Evolutionary conservation across 2,797 vertebrate genomes (phyloP).

Genomic region (Odontamblyopus rebecca): DNA sequence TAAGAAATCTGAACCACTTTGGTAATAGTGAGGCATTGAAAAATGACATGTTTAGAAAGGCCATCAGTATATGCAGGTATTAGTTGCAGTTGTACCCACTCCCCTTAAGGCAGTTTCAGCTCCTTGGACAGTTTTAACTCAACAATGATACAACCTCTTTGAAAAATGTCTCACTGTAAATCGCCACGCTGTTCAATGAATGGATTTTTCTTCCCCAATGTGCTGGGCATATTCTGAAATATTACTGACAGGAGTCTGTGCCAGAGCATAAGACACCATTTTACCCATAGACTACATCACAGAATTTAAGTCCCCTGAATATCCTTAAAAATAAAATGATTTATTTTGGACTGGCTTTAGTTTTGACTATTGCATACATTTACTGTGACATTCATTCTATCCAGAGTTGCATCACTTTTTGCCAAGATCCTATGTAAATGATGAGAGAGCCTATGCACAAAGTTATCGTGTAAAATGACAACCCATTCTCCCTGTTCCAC

Average conservation of each 20-base stretch:
- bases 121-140: background rate
- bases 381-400: background rate
- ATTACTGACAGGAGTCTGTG: background rate
- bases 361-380: background rate
- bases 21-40: too few relatives aligned
- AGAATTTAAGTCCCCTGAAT: background rate
- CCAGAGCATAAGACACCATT: background rate
- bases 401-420: too few relatives aligned
- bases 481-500: too few relatives aligned
- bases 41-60: background rate
- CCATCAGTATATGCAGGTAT: too few relatives aligned
- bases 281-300: background rate
- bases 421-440: too few relatives aligned
- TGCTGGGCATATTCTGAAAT: background rate
- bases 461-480: too few relatives aligned
- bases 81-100: too few relatives aligned
- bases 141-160: background rate
- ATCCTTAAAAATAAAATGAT: too few relatives aligned
- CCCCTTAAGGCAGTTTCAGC: background rate
- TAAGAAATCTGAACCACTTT: too few relatives aligned
- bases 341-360: background rate
- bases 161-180: background rate
- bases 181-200: background rate
- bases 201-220: background rate
- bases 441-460: too few relatives aligned